Base-by-base conservation (phyloP, 2,113 vertebrate genomes). In the Ptychochromis oligacanthus region DNA sequence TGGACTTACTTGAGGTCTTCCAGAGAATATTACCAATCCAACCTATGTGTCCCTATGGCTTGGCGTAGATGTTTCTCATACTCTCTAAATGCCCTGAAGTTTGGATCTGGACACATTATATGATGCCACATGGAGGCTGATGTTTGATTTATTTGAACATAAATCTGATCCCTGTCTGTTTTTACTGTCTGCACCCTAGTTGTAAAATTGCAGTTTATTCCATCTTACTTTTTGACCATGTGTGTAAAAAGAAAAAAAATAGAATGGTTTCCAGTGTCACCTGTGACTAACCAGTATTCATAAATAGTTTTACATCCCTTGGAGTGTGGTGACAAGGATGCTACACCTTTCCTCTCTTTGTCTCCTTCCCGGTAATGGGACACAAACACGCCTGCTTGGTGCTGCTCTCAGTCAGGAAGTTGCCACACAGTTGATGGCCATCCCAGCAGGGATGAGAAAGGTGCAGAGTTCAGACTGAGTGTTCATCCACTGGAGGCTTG, bases 281-380 rank as follows among this genome's bases (percentile, higher is more conserved):
- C 1, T 46, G 22, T 76, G 7, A 79, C 5, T 11, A 46, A 4
- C 14, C 4, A 70, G 52, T 56, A 72, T 8, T 0, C 1, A n/a
- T 54, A 46, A 52, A 31, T 8, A 52, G 55, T 62, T 54, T 52
- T 17, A 52, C 18, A 52, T 58, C 79, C 57, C 59, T 38, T 14
- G 12, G 34, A 77, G 87, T 77, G 79, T 89, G 86, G 77, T 89
- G 67, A 88, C 22, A 84, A 94, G 97, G 97, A 97, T 97, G 96
- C 95, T 91, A 95, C 96, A 94, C 94, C 95, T 96, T 99, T 98
- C 98, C 97, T 97, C 87, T 95, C 94, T 98, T 98, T 99, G 98
- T 98, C 95, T 91, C 36, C 83, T 22, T 9, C 40, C 52, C 18
- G 0, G 18, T 72, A 54, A 75, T 86, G n/a, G 88, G 86, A 70